Evolutionary conservation across 2,113 vertebrate species (phyloP).

Genomic region (Eurypyga helias): DNA sequence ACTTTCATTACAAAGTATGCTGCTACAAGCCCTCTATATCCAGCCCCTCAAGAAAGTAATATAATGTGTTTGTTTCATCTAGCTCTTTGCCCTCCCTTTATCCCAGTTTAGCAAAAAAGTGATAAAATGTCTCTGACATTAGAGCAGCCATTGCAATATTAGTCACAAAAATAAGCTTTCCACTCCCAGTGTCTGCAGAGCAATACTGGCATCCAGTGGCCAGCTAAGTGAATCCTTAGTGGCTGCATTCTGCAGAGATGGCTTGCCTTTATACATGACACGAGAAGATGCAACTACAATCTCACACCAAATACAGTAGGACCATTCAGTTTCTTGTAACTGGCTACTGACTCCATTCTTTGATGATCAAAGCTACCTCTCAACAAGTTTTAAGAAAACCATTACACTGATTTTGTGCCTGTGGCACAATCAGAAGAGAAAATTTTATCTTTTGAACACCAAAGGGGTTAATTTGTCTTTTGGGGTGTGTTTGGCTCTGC

Average conservation of each 20-base stretch:
- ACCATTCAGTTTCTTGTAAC: neutral
- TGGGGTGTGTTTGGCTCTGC: neutral
- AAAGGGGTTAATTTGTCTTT: neutral
- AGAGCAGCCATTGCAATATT: neutral
- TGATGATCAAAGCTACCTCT: neutral
- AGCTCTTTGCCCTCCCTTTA: neutral
- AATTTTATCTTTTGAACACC: neutral
- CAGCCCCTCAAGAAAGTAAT: neutral
- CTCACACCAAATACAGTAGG: neutral
- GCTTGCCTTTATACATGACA: neutral
- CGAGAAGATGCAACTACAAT: neutral
- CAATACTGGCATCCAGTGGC: slow-evolving; percentile 47
- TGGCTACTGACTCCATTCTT: neutral
- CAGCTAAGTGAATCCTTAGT: neutral
- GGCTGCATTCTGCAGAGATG: neutral
- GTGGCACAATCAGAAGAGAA: neutral
- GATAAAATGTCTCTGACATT: neutral
- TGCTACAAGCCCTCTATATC: neutral
- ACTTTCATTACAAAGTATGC: neutral
- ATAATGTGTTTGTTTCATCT: neutral
- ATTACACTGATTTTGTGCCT: neutral
- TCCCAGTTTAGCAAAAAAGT: neutral
- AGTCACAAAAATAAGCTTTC: neutral
- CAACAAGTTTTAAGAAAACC: neutral
- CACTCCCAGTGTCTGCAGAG: neutral